phyloP scores from a whole-genome alignment of 2,113 vertebrate species.

The Gambusia holbrooki region DNA sequence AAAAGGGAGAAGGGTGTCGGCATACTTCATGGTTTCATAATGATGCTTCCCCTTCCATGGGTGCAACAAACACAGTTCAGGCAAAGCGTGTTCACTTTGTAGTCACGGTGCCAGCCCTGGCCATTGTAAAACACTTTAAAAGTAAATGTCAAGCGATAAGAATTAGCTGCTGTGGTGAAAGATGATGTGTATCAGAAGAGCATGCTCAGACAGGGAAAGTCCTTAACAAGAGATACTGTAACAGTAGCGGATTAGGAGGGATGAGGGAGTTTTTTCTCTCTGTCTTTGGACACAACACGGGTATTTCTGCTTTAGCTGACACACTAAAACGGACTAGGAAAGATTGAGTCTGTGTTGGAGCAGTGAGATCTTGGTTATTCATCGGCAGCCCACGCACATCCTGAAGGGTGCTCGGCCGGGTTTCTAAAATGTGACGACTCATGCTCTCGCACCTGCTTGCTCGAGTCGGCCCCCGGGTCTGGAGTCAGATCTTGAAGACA shows the following conservation, averaged over 20 bases:
- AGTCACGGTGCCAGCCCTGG: not conserved
- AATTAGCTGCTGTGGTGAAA: conserved; percentile 16
- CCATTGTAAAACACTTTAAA: not conserved
- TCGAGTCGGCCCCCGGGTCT: not conserved
- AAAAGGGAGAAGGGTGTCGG: not conserved
- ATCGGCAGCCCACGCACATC: conserved; percentile 49
- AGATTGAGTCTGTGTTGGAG: conserved; percentile 16
- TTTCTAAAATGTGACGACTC: not conserved
- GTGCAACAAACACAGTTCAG: not conserved
- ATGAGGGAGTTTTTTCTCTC: not conserved
- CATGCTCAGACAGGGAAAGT: conserved; percentile 46
- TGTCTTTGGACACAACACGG: not conserved
- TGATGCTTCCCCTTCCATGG: conserved; percentile 20
- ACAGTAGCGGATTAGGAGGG: conserved; percentile 5
- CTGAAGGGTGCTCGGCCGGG: not conserved
- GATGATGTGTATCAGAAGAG: conserved; percentile 50
- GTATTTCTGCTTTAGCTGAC: conserved; percentile 9
- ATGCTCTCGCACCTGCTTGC: not conserved
- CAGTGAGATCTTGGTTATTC: conserved; percentile 5
- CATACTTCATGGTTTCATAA: conserved; percentile 47
- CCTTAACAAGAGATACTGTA: conserved; percentile 4
- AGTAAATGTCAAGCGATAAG: conserved; percentile 52
- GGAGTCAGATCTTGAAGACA: not conserved
- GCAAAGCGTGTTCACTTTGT: not conserved
- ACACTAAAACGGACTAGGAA: conserved; percentile 18